These are phyloP conservation scores for Polydrusus pterygomalis DNA, from an alignment of 2,888 invertebrate species.

Conservation along the genomic window DNA sequence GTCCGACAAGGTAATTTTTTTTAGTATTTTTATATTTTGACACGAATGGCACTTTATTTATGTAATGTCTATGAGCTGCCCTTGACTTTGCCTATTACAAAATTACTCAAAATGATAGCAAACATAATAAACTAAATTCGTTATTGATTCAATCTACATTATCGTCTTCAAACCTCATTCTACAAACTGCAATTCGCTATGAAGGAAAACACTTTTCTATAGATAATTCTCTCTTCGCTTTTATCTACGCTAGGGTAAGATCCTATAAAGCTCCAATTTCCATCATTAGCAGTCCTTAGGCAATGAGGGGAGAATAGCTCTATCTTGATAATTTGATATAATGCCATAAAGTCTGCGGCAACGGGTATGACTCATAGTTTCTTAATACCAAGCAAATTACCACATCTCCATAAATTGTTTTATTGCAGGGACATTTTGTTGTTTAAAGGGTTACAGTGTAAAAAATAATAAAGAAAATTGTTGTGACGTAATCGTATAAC, in stretches of 20 bases:
- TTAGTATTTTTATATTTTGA: no score
- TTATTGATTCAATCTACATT: not conserved
- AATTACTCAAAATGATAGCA: not conserved
- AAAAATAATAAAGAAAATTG: no score
- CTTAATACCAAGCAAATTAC: conserved; percentile 32
- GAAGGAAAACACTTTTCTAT: conserved; percentile 40
- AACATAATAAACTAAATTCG: not conserved
- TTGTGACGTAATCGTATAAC: no score
- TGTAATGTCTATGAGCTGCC: not conserved
- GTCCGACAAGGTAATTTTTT: no score
- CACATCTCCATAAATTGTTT: conserved; percentile 3
- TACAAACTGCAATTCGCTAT: not conserved
- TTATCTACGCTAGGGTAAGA: conserved; percentile 42
- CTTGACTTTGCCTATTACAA: not conserved
- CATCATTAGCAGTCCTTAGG: conserved; percentile 50
- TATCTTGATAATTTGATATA: conserved; percentile 33
- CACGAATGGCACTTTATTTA: no score
- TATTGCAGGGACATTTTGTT: conserved; percentile 4
- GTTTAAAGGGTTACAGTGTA: not conserved
- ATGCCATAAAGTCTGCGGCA: conserved; percentile 27
- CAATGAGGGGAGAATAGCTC: conserved; percentile 47
- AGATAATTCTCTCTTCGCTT: conserved; percentile 37
- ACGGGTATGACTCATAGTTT: conserved; percentile 35
- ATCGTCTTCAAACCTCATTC: not conserved
- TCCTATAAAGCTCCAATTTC: conserved; percentile 50